Evolutionary conservation across 1,140 invertebrate genomes (phyloP), one percentile per base, ranked within the genome.

Genomic region (Orchesella cincta): DNA sequence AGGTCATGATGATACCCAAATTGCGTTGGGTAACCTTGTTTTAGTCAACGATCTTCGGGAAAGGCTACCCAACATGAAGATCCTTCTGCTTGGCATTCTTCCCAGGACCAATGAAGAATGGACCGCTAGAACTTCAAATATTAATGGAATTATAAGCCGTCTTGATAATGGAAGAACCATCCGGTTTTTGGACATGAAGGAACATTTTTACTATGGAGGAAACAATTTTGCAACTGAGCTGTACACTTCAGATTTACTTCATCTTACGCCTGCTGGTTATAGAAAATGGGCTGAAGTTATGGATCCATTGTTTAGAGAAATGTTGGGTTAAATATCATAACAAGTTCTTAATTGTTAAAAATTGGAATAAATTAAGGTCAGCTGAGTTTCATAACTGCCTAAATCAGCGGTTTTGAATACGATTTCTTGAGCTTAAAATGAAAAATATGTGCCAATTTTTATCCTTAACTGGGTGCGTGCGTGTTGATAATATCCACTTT

Each of bases 121-220:
- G n/a, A 26, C n/a, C n/a, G 28, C 5, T n/a, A 64, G 23, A 64
- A 64, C 28, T n/a, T 12, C 12, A 29, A n/a, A 14, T 64, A 64
- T 64, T 64, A 64, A 64, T 23, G 57, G 23, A 8, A 23, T 26
- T 12, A 5, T 64, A n/a, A 64, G 23, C 8, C 57, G 28, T 5
- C 57, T n/a, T 14, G 57, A n/a, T 23, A 29, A 64, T 29, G 57
- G n/a, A 26, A 64, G 23, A n/a, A 29, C 28, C n/a, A 64, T 64
- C 23, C 39, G 39, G 20, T 64, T 64, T 64, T 64, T 64, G n/a
- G 57, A 64, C 23, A 64, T 64, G 57, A 26, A 29, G 57, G 57
- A 64, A 12, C n/a, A n/a, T 64, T 64, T 64, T 46, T 46, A 46
- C 20, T 12, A 20, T 12, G 39, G 39, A 46, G 39, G 8, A 46